Percentiles rank a stretch among this genome's conserved stretches.
Conservation (phyloP, 1,140 invertebrate genomes). For the Dryas iulia region DNA sequence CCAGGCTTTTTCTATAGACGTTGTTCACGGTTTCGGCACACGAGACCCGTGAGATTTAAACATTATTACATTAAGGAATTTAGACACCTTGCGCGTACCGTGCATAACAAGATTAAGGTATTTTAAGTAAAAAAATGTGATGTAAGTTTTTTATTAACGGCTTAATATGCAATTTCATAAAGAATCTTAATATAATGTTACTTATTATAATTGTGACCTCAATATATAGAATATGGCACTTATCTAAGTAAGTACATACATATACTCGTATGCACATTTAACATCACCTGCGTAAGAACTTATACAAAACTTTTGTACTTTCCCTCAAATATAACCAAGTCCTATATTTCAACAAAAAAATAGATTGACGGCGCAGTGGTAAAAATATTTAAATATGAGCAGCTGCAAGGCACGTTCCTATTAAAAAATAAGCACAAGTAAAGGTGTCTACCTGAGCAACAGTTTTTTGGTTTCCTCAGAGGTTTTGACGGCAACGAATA, state of each 20-base stretch:
- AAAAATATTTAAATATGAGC: slow-evolving; percentile 36
- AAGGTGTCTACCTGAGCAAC: slow-evolving; percentile 53
- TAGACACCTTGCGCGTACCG: not conserved
- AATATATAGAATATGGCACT: not conserved
- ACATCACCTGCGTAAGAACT: not conserved
- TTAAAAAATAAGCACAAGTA: slow-evolving; percentile 50
- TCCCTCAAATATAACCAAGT: not conserved
- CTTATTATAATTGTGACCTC: not conserved
- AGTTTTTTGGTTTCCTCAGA: slow-evolving; percentile 54
- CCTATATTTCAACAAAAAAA: not conserved
- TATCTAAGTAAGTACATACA: not conserved
- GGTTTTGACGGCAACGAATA: slow-evolving; percentile 2
- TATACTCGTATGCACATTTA: not conserved
- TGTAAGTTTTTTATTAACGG: not conserved
- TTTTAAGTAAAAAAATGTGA: not conserved
- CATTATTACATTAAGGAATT: not conserved
- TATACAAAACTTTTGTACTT: not conserved
- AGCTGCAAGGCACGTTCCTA: slow-evolving; percentile 59
- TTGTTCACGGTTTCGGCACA: not conserved
- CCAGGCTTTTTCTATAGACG: not conserved
- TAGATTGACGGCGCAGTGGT: not conserved
- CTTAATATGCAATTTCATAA: not conserved
- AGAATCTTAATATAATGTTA: not conserved
- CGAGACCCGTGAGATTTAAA: not conserved
- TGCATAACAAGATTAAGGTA: not conserved